A percentile compares a stretch with the other conserved stretches of the same genome.
Evolutionary conservation across 2,888 invertebrate species (phyloP).

Genomic region (Ischnura elegans): DNA sequence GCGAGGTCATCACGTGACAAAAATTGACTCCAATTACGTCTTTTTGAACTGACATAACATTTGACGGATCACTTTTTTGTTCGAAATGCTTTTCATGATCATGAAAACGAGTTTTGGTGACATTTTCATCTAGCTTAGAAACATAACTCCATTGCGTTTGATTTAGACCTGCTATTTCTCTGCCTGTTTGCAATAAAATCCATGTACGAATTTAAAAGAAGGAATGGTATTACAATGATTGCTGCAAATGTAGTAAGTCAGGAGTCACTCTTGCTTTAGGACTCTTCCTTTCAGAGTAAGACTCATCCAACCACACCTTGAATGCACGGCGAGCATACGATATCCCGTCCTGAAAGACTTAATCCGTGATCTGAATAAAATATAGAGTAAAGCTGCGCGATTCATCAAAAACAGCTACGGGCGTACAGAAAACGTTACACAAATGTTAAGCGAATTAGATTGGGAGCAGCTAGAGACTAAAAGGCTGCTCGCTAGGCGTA

Average conservation of each 20-base stretch:
- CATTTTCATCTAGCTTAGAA: not conserved
- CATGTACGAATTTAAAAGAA: not conserved
- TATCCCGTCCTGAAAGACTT: no score
- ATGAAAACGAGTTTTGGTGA: not conserved
- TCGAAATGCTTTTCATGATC: not conserved
- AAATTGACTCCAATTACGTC: not conserved
- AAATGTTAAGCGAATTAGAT: no score
- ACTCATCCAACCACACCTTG: not conserved
- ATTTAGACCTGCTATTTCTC: not conserved
- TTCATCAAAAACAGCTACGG: no score
- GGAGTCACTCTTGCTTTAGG: not conserved
- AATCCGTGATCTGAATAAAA: not conserved
- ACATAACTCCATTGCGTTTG: not conserved
- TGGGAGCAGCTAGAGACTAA: no score
- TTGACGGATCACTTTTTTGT: slow-evolving; percentile 10
- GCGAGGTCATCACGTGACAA: not conserved
- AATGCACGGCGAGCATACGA: not conserved
- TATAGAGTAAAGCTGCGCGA: no score
- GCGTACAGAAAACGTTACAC: no score
- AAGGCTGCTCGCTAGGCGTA: no score
- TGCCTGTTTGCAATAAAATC: not conserved
- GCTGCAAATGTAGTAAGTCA: not conserved
- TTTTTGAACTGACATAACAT: not conserved
- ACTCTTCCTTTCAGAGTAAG: not conserved
- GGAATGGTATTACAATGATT: not conserved